Conservation (phyloP, 92 coral and sea anemone species). For the Desmophyllum pertusum region DNA sequence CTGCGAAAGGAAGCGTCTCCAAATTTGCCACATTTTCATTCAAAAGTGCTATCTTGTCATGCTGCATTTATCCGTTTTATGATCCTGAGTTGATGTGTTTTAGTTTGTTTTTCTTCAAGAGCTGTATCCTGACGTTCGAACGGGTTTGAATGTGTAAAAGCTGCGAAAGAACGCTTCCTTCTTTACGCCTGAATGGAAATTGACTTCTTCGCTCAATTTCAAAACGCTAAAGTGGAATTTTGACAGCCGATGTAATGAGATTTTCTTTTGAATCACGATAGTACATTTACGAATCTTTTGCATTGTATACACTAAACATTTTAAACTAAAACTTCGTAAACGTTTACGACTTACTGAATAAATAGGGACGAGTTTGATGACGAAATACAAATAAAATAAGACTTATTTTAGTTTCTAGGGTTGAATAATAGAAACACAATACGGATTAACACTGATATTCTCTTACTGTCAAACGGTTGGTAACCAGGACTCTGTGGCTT, state of each 20-base stretch:
- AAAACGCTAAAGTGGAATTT: constrained; percentile 3
- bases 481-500: not conserved
- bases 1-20: constrained; percentile 19
- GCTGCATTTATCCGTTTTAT: constrained; percentile 21
- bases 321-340: not conserved
- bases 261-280: not conserved
- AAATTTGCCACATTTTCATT: constrained; percentile 30
- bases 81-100: not conserved
- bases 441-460: constrained; percentile 7
- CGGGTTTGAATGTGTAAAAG: not conserved
- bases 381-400: not conserved
- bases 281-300: not conserved
- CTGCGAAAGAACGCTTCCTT: not conserved
- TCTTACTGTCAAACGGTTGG: constrained; percentile 13
- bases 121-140: not conserved
- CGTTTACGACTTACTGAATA: not conserved
- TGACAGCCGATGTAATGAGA: constrained; percentile 26
- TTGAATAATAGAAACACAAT: not conserved
- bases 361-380: too few relatives aligned
- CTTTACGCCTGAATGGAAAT: constrained; percentile 6
- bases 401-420: too few relatives aligned
- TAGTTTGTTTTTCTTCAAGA: not conserved
- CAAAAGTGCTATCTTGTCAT: constrained; percentile 12
- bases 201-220: constrained; percentile 27
- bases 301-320: not conserved